Evolutionary conservation across 2,113 vertebrate species (phyloP).

Genomic region (Casuarius casuarius): DNA sequence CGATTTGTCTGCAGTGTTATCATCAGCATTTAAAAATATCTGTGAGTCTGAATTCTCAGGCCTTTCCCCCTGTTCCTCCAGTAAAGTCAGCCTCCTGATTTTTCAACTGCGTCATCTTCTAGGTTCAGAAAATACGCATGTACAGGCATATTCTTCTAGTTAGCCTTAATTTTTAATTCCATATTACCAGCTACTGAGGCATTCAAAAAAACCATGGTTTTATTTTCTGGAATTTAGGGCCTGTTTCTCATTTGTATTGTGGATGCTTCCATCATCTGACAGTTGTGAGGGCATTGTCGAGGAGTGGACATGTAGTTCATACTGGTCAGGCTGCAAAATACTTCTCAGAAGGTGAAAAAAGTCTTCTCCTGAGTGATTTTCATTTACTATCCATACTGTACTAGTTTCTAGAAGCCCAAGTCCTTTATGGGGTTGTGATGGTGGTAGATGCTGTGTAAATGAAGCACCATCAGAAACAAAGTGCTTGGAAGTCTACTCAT

Average conservation of each 20-base stretch:
- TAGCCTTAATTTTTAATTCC: constrained; percentile 19
- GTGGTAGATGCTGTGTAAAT: neutral
- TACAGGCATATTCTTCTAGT: neutral
- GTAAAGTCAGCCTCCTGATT: neutral
- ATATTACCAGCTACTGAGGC: neutral
- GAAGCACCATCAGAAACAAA: fast-evolving
- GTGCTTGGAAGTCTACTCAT: neutral
- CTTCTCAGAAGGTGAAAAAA: neutral
- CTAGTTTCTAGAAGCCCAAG: neutral
- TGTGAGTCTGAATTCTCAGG: neutral
- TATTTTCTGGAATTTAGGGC: neutral
- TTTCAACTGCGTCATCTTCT: neutral
- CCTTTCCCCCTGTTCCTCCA: neutral
- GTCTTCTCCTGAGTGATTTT: neutral
- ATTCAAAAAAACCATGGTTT: neutral
- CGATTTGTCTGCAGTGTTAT: neutral
- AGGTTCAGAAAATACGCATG: neutral
- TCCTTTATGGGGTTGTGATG: neutral
- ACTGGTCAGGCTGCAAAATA: neutral
- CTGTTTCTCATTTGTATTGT: neutral
- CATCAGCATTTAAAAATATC: neutral
- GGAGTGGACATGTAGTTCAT: neutral
- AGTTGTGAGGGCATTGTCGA: neutral
- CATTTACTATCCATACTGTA: neutral
- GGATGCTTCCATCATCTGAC: neutral